Conservation (phyloP, 2,888 invertebrate genomes). For the Alloplasta piceator region DNA sequence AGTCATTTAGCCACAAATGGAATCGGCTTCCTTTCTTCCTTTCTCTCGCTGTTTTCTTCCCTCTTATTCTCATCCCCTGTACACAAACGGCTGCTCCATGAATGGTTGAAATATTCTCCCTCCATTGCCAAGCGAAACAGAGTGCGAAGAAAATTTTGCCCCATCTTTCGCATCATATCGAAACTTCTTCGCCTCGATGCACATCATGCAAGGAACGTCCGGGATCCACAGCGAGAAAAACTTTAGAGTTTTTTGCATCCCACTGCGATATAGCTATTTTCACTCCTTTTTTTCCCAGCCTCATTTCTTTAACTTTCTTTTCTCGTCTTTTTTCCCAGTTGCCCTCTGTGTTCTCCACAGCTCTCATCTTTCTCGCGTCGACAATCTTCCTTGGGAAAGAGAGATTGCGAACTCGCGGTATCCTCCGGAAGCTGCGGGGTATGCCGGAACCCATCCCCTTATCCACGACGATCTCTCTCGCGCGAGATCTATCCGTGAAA, state of each 20-base stretch:
- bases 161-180: conserved; percentile 22
- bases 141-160: conserved; percentile 18
- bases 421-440: not conserved
- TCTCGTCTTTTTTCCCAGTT: conserved; percentile 8
- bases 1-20: conserved; percentile 82
- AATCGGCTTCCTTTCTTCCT: conserved; percentile 76
- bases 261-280: not conserved
- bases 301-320: conserved; percentile 48
- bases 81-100: not conserved
- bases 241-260: conserved; percentile 15
- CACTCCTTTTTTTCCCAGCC: not conserved
- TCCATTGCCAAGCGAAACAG: conserved; percentile 8
- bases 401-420: too few relatives aligned
- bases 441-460: not conserved
- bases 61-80: not conserved
- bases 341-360: not conserved
- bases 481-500: conserved; percentile 15
- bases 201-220: not conserved
- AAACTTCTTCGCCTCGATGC: conserved; percentile 14
- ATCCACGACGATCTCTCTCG: conserved; percentile 11
- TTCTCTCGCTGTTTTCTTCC: conserved; percentile 29
- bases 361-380: conserved; percentile 23
- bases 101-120: conserved; percentile 15
- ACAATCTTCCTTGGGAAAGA: conserved; percentile 1
- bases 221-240: conserved; percentile 25